Conservation (phyloP, 30 jellyfish, hydroid and myxozoan genomes). For the Clytia hemisphaerica region DNA sequence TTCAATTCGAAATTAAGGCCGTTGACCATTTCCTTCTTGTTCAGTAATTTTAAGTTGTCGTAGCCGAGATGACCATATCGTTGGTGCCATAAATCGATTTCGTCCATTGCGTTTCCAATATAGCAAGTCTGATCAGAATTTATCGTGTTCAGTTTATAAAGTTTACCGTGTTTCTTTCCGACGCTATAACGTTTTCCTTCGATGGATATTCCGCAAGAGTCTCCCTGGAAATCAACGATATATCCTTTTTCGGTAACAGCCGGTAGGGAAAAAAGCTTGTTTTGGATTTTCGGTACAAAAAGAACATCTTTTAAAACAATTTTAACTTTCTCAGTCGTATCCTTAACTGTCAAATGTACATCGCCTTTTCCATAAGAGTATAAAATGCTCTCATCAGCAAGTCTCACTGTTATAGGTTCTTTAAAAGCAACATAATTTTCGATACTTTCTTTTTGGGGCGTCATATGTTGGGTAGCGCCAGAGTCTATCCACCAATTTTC, state of each 20-base stretch:
- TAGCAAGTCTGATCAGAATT: constrained; percentile 2
- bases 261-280: constrained; percentile 20
- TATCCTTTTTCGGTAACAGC: constrained; percentile 43
- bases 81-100: constrained; percentile 26
- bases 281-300: constrained; percentile 25
- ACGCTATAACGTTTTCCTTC: constrained; percentile 3
- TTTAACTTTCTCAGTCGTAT: constrained; percentile 26
- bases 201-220: constrained; percentile 8
- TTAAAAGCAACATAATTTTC: background rate
- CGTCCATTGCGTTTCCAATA: background rate
- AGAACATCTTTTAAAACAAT: constrained; percentile 30
- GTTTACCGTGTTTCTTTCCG: constrained; percentile 42
- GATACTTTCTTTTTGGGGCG: constrained; percentile 31
- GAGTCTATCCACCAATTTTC: constrained; percentile 42
- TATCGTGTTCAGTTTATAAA: constrained; percentile 7
- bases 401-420: no score
- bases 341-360: background rate
- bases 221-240: constrained; percentile 8
- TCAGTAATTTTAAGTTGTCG: constrained; percentile 28
- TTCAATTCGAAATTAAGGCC: constrained; percentile 7
- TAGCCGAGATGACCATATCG: constrained; percentile 46
- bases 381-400: constrained; percentile 31
- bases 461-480: constrained; percentile 46
- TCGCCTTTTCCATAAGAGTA: constrained; percentile 38
- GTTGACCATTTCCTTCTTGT: constrained; percentile 9